Percentiles rank a stretch among this genome's conserved stretches.
These are phyloP conservation scores for Crossaster papposus DNA, from an alignment of 53 echinoderm and acorn worm genomes.

Conservation along the genomic window DNA sequence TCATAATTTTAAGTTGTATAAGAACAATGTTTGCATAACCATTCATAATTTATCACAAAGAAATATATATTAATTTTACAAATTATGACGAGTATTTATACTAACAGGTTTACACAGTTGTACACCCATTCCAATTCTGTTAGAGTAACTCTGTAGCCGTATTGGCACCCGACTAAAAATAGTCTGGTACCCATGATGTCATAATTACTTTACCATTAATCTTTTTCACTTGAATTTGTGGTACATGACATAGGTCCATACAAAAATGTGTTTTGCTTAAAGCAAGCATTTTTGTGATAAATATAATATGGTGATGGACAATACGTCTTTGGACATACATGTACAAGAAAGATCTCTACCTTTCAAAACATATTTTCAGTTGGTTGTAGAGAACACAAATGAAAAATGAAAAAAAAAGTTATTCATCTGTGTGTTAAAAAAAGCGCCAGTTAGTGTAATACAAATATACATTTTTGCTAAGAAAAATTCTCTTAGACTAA, in stretches of 20 bases:
- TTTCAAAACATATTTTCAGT: not conserved
- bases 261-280: no score
- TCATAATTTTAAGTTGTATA: not conserved
- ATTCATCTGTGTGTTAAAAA: not conserved
- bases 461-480: no score
- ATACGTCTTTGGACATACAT: no score
- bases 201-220: not conserved
- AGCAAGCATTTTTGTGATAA: no score
- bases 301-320: not conserved
- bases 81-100: constrained; percentile 43
- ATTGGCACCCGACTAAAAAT: not conserved
- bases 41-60: not conserved
- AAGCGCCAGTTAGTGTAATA: not conserved
- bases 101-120: not conserved
- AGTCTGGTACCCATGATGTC: constrained; percentile 22
- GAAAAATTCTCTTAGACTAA: no score
- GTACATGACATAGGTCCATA: no score
- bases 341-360: no score
- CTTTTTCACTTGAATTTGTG: no score
- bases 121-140: not conserved
- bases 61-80: constrained; percentile 39
- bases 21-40: not conserved
- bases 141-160: not conserved
- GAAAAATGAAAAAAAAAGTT: no score
- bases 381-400: not conserved